These are phyloP conservation scores for Acanthis flammea DNA, from an alignment of 2,797 vertebrate genomes.

Conservation along the genomic window DNA sequence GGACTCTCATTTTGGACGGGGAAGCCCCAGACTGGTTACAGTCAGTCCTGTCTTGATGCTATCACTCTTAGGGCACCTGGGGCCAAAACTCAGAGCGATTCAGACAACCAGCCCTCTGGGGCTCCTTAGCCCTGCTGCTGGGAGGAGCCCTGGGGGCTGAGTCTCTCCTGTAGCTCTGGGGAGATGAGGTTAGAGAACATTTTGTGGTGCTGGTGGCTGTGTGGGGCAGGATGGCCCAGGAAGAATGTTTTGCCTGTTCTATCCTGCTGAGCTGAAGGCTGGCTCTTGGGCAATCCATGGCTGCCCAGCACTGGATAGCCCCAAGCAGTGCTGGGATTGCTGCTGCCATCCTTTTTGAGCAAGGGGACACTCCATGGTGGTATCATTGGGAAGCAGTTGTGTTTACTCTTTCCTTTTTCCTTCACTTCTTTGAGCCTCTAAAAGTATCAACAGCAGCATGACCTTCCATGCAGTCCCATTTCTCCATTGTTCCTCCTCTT, in stretches of 20 bases:
- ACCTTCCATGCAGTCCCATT: neutral
- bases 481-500: neutral
- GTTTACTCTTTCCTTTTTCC: neutral
- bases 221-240: neutral
- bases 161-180: neutral
- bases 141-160: neutral
- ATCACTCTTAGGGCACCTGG: neutral
- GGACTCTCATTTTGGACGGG: neutral
- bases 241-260: neutral
- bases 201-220: neutral
- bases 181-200: neutral
- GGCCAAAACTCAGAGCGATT: neutral
- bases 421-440: neutral
- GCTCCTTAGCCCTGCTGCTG: neutral
- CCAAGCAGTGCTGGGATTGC: neutral
- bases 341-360: neutral
- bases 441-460: neutral
- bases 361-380: rapidly evolving
- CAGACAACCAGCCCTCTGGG: neutral
- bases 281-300: neutral
- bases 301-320: neutral
- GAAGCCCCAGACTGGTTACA: neutral
- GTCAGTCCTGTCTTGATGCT: neutral
- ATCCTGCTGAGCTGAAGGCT: neutral
- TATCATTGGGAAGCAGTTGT: neutral